Percentiles rank a stretch among this genome's conserved stretches.
phyloP scores from a whole-genome alignment of 2,888 invertebrate genomes.

The Amblyjoppa proteus region DNA sequence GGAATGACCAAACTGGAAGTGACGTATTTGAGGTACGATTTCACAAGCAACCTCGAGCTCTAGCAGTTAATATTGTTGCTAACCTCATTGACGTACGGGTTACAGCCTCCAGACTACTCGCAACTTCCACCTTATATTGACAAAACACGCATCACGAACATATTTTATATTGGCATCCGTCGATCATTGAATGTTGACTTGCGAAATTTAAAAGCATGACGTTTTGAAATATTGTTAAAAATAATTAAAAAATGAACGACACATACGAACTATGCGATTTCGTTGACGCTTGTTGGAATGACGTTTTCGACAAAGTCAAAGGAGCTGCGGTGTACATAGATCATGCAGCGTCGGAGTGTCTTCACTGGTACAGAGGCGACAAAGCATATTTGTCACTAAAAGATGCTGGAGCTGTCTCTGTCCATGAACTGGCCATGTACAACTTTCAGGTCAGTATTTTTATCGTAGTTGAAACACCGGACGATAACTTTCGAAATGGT shows the following conservation, averaged over 20 bases:
- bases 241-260: constrained; percentile 53
- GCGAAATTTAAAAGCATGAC: neutral
- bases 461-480: neutral
- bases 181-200: neutral
- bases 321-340: constrained; percentile 89
- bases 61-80: neutral
- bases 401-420: constrained; percentile 87
- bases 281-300: constrained; percentile 87
- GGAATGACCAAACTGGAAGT: too few relatives aligned
- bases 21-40: neutral
- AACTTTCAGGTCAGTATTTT: constrained; percentile 79
- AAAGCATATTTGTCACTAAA: constrained; percentile 86
- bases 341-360: constrained; percentile 88
- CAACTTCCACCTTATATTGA: neutral
- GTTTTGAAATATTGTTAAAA: constrained; percentile 2
- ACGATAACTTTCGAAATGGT: neutral
- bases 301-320: constrained; percentile 87
- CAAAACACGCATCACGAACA: neutral
- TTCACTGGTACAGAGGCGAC: constrained; percentile 90
- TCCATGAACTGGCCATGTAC: constrained; percentile 87
- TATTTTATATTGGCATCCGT: neutral
- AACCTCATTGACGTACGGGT: neutral
- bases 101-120: neutral
- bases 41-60: neutral
- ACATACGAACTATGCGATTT: constrained; percentile 79